These are phyloP conservation scores for Clarias platycephalus DNA, from an alignment of 2,797 vertebrate genomes.

Conservation along the genomic window DNA sequence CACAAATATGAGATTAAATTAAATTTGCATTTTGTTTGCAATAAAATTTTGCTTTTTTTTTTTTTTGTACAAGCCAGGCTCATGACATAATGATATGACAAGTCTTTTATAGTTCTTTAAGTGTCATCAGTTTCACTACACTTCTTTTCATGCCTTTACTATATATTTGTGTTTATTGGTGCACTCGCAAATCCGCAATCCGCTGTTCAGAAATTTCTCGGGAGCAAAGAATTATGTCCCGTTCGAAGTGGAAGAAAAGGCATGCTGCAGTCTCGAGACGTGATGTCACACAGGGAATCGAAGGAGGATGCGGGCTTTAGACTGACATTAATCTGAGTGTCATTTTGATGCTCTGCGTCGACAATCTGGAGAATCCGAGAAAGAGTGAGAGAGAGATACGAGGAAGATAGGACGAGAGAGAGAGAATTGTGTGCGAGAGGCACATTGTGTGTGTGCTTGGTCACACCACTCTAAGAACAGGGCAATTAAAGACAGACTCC, in stretches of 20 bases:
- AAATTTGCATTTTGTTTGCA: background rate
- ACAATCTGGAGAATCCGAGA: slow-evolving; percentile 43
- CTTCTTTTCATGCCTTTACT: background rate
- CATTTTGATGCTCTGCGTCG: slow-evolving; percentile 49
- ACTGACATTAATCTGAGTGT: slow-evolving; percentile 57
- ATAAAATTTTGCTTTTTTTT: no score
- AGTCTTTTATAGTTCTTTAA: background rate
- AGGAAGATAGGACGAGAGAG: slow-evolving; percentile 26
- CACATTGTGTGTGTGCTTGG: slow-evolving; percentile 51
- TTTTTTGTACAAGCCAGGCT: background rate
- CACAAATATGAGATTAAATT: background rate
- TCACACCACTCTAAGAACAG: slow-evolving; percentile 58
- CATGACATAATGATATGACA: background rate
- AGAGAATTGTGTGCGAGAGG: slow-evolving; percentile 35
- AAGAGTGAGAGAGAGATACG: slow-evolving; percentile 29
- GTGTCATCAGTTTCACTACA: background rate
- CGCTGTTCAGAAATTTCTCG: slow-evolving; percentile 28
- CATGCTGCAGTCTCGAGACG: slow-evolving; percentile 39
- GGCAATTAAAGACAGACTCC: slow-evolving; percentile 60
- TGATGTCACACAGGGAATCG: slow-evolving; percentile 49
- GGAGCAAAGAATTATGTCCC: slow-evolving; percentile 29
- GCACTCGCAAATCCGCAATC: slow-evolving; percentile 16
- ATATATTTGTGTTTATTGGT: slow-evolving; percentile 8
- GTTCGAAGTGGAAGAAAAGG: slow-evolving; percentile 5
- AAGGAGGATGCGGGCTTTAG: slow-evolving; percentile 44